Base-by-base conservation (phyloP, 2,888 invertebrate genomes). In the Brachycybe producta region DNA sequence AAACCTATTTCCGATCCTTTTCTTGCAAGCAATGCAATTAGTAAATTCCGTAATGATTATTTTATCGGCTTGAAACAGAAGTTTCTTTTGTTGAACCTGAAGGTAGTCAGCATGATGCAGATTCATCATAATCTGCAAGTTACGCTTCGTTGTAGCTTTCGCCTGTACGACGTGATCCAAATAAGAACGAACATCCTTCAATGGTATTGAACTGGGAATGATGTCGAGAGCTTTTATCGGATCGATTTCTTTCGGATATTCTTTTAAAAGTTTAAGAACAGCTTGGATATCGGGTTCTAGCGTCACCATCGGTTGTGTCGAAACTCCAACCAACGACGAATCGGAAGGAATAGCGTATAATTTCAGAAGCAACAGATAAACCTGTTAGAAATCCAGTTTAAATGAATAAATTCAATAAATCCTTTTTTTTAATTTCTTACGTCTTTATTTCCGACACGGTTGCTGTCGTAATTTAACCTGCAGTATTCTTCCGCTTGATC, bases 1-100 rank as follows among this genome's bases (percentile, higher is more conserved):
- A 55, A 63, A 82, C 83, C 82, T 88, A 70, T 86, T 87, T 17
- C 84, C 84, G 67, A 97, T 94, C 50, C 87, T 76, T 64, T 95
- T 95, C 65, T 82, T 86, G 67, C 97, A 97, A 1, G 86, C 86
- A 0, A 81, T 79, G 67, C 97, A 97, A 49, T 86, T 78, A 62
- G 84, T 85, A 60, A 82, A 79, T 58, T 92, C 91, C 17, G 81
- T 85, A 57, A 97, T 80, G 1, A 82, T 70, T 41, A 94, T 80
- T 62, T 79, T 82, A 63, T 84, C 82, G 1, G 82, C 81, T 66
- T 92, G 84, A 61, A 83, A 79, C 59, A 78, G 77, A 65, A 85
- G 79, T 57, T 84, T 75, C 60, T 82, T 72, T 62, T 85, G 83
- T 65, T 85, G 61, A 59, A 81, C 82, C 71, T 88, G 85, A 54